Percentiles rank a stretch among this genome's conserved stretches.
These are phyloP conservation scores for Engraulis encrasicolus DNA, from an alignment of 2,113 vertebrate species.

Conservation along the genomic window DNA sequence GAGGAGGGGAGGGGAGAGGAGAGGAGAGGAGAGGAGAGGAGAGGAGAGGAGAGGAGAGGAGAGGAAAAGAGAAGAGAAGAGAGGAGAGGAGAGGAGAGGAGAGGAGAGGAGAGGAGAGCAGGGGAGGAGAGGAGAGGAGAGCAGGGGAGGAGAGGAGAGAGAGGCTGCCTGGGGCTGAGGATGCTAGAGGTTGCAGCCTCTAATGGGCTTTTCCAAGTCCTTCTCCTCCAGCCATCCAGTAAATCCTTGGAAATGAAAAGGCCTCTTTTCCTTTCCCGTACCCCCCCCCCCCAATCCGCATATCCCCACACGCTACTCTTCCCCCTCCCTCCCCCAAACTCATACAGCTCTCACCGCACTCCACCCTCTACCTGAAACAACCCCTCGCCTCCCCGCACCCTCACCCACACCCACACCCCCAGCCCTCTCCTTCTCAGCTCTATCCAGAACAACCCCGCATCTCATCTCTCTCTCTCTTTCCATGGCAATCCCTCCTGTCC, in stretches of 20 bases:
- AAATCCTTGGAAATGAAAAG: conserved; percentile 82
- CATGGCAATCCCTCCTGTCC: too few relatives aligned
- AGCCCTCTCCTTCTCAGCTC: conserved; percentile 51
- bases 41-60: too few relatives aligned
- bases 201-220: conserved; percentile 59
- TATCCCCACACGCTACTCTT: conserved; percentile 21
- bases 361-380: too few relatives aligned
- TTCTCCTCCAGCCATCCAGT: conserved; percentile 65
- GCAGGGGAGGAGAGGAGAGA: too few relatives aligned
- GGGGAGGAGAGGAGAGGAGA: too few relatives aligned
- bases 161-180: conserved; percentile 60
- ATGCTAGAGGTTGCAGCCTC: conserved; percentile 45
- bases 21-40: too few relatives aligned
- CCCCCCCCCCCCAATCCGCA: conserved; percentile 47
- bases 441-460: too few relatives aligned
- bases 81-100: too few relatives aligned
- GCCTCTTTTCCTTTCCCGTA: conserved; percentile 5
- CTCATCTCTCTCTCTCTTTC: conserved; percentile 14
- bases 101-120: too few relatives aligned
- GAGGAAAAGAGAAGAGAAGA: too few relatives aligned
- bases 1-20: too few relatives aligned
- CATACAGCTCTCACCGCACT: conserved; percentile 4
- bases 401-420: conserved; percentile 21
- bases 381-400: too few relatives aligned
- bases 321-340: conserved; percentile 49